Evolutionary conservation across 1,140 invertebrate genomes (phyloP), one percentile per base, ranked within the genome.

Genomic region (Magallana angulata): DNA sequence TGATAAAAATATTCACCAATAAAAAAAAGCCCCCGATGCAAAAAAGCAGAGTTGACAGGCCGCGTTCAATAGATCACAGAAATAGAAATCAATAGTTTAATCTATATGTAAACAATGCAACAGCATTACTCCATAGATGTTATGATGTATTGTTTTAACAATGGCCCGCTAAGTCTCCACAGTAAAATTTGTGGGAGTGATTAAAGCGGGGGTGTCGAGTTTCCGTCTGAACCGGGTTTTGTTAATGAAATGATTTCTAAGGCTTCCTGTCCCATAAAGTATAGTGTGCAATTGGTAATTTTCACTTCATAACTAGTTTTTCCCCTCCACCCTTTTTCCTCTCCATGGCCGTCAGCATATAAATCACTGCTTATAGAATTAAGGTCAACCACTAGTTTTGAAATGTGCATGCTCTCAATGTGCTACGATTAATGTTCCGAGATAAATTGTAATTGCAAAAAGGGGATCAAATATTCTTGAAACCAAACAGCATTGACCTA

Each of bases 91-190:
- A 24, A 76, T 76, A 36, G 7, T 76, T 11, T 30, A 76, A 36
- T 76, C 68, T 76, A 76, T 30, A 30, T 76, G 68, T 76, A 30
- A 76, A 76, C 68, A 76, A 24, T 76, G 60, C 24, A 76, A 76
- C 8, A 76, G 24, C 24, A 4, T 76, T 76, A 12, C 24, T 30
- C 68, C 12, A 71, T 76, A 30, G 18, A 30, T 48, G 36, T 12
- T 7, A 12, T 76, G 68, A 76, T 30, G 68, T 30, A 30, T 76
- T 76, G 68, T 76, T 76, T 76, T 76, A 36, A 30, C 18, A 76
- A 76, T 76, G 18, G 24, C 24, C 4, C 36, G 24, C 68, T 36
- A 76, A 76, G 68, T 24, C 68, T 8, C 12, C 18, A 76, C 68
- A 30, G 68, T 18, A 76, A 76, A 64, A 76, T 30, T 30, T 30